Conservation (phyloP, 2,888 invertebrate species). For the Eustalomyia histrio region DNA sequence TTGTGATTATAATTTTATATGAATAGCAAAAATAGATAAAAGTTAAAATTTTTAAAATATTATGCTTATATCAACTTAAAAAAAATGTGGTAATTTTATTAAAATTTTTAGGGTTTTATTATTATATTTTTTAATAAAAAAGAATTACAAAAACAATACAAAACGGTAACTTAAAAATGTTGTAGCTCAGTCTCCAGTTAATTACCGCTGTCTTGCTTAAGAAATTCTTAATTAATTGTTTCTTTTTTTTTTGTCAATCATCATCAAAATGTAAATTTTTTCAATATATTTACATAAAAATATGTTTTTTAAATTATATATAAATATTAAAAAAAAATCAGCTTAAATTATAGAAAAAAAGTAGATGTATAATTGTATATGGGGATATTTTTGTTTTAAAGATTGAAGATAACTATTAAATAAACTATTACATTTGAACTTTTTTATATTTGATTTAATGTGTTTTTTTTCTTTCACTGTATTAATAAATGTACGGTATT, state of each 20-base stretch:
- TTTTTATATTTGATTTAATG: slow-evolving; percentile 53
- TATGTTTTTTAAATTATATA: slow-evolving; percentile 1
- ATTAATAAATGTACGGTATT: neutral
- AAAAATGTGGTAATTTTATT: neutral
- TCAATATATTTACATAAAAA: slow-evolving; percentile 64
- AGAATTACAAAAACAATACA: slow-evolving; percentile 67
- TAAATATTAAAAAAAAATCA: slow-evolving; percentile 24
- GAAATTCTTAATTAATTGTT: slow-evolving; percentile 56
- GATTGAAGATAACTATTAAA: slow-evolving; percentile 18
- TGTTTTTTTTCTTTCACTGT: neutral
- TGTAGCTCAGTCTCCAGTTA: slow-evolving; percentile 79
- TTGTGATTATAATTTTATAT: too few relatives aligned
- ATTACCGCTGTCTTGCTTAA: slow-evolving; percentile 73
- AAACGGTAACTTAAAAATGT: slow-evolving; percentile 78
- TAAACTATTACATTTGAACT: slow-evolving; percentile 50
- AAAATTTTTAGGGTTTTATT: slow-evolving; percentile 7
- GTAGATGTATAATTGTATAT: slow-evolving; percentile 18
- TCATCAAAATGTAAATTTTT: slow-evolving; percentile 65
- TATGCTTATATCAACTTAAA: neutral
- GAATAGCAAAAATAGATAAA: neutral
- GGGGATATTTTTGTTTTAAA: neutral
- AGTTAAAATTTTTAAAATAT: neutral
- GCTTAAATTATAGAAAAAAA: slow-evolving; percentile 25
- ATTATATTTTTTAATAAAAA: slow-evolving; percentile 16
- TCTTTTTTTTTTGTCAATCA: slow-evolving; percentile 44